Percentiles rank a stretch among this genome's conserved stretches.
These are phyloP conservation scores for Rhagonycha fulva DNA, from an alignment of 2,888 invertebrate genomes.

Conservation along the genomic window DNA sequence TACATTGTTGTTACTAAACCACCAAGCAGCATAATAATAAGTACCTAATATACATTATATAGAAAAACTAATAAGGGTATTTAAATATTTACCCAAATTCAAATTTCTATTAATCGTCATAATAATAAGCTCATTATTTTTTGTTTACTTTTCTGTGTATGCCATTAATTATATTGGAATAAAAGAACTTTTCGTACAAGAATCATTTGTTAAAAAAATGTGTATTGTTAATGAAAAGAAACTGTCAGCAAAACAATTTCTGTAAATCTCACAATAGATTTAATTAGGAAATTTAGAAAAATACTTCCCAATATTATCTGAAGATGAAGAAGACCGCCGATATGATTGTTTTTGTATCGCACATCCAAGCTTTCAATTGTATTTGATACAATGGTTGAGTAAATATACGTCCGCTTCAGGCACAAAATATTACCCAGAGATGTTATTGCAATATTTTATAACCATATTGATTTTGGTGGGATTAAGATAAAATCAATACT, in stretches of 20 bases:
- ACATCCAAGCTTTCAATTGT: conserved; percentile 16
- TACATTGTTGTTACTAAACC: too few relatives aligned
- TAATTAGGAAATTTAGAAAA: conserved; percentile 15
- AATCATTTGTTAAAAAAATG: not conserved
- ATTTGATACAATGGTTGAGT: conserved; percentile 13
- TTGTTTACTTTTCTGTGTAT: not conserved
- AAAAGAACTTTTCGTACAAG: not conserved
- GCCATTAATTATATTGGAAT: not conserved
- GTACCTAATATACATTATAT: not conserved
- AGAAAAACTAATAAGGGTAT: not conserved
- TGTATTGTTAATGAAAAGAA: not conserved
- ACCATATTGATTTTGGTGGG: conserved; percentile 11
- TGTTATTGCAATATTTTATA: conserved; percentile 14
- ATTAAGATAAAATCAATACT: conserved; percentile 13
- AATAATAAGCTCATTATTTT: not conserved
- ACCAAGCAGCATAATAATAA: too few relatives aligned
- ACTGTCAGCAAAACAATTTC: conserved; percentile 4
- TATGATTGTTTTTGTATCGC: conserved; percentile 23
- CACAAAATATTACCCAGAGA: conserved; percentile 16
- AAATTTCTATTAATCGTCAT: not conserved
- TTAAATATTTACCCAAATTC: not conserved
- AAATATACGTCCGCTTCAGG: conserved; percentile 20
- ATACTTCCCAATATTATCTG: conserved; percentile 18
- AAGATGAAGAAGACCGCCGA: conserved; percentile 13
- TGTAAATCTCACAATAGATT: conserved; percentile 11